phyloP scores from a whole-genome alignment of 35 echinoderm and acorn worm genomes.

The Heliocidaris erythrogramma region DNA sequence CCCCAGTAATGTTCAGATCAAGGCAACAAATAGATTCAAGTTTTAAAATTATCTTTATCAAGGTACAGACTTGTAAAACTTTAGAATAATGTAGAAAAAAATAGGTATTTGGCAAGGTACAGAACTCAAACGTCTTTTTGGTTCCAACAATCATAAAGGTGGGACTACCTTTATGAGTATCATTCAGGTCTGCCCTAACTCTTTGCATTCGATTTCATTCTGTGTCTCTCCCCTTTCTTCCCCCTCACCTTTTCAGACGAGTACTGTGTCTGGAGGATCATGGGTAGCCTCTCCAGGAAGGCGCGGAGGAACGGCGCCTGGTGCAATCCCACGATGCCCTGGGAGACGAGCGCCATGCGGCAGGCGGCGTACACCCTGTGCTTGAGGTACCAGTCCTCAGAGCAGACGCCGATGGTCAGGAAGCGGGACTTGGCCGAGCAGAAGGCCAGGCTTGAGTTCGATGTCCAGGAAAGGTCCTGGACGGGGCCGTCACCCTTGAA shows the following conservation, averaged over 20 bases:
- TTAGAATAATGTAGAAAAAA: too few relatives aligned
- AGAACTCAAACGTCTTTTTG: too few relatives aligned
- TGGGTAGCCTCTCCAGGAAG: conserved; percentile 86
- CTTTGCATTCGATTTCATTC: background rate
- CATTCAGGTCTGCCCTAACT: too few relatives aligned
- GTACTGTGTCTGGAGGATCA: conserved; percentile 92
- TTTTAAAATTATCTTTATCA: too few relatives aligned
- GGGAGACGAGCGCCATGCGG: conserved; percentile 74
- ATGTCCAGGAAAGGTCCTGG: conserved; percentile 77
- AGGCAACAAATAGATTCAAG: too few relatives aligned
- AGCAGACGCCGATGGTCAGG: conserved; percentile 70
- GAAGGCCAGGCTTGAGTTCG: conserved; percentile 51
- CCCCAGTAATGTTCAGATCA: too few relatives aligned
- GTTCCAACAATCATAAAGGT: too few relatives aligned
- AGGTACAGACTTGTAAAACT: too few relatives aligned
- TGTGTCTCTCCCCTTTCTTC: background rate
- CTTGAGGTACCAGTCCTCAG: conserved; percentile 74
- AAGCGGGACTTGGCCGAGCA: conserved; percentile 75
- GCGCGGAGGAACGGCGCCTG: conserved; percentile 89
- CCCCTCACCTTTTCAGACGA: conserved; percentile 88
- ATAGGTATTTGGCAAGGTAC: too few relatives aligned
- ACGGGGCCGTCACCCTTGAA: conserved; percentile 62
- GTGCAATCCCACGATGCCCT: conserved; percentile 88
- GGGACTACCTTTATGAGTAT: too few relatives aligned
- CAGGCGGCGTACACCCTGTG: conserved; percentile 75